phyloP scores from a whole-genome alignment of 2,888 invertebrate species.

The Monopis laevigella region DNA sequence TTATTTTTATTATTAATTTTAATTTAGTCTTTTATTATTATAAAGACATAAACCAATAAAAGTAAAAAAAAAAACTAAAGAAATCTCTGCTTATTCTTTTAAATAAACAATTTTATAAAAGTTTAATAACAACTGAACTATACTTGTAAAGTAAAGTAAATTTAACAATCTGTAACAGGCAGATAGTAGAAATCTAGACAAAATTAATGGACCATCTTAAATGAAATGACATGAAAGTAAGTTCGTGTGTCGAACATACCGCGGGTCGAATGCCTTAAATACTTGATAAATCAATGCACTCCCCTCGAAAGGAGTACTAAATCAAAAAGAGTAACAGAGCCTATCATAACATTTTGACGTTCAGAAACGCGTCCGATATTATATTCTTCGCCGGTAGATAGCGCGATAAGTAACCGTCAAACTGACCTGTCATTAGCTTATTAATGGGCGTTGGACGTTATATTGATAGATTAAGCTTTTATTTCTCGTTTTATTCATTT shows the following conservation, averaged over 20 bases:
- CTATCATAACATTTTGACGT: constrained; percentile 62
- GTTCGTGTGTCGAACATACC: constrained; percentile 59
- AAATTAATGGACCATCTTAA: constrained; percentile 61
- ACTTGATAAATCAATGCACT: constrained; percentile 65
- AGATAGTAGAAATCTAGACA: constrained; percentile 19
- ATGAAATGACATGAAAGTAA: constrained; percentile 59
- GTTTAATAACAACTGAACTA: too few species aligned
- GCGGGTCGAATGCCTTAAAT: constrained; percentile 51
- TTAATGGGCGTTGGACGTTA: constrained; percentile 43
- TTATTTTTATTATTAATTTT: too few species aligned
- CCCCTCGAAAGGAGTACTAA: constrained; percentile 53
- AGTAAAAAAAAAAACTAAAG: too few species aligned
- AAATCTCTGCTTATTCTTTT: too few species aligned
- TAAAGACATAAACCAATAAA: too few species aligned
- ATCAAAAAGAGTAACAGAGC: constrained; percentile 50
- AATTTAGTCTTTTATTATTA: too few species aligned
- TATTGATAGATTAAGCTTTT: constrained; percentile 46
- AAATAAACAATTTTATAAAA: too few species aligned
- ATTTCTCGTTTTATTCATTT: constrained; percentile 29
- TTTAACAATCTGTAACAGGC: too few species aligned
- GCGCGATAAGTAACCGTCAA: constrained; percentile 62
- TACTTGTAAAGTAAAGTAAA: too few species aligned
- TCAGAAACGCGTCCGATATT: constrained; percentile 53
- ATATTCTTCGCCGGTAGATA: constrained; percentile 57
- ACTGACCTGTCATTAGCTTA: constrained; percentile 60